Evolutionary conservation across 2,797 vertebrate species (phyloP), one percentile per base, ranked within the genome.

Genomic region (Gallinago solitaria): DNA sequence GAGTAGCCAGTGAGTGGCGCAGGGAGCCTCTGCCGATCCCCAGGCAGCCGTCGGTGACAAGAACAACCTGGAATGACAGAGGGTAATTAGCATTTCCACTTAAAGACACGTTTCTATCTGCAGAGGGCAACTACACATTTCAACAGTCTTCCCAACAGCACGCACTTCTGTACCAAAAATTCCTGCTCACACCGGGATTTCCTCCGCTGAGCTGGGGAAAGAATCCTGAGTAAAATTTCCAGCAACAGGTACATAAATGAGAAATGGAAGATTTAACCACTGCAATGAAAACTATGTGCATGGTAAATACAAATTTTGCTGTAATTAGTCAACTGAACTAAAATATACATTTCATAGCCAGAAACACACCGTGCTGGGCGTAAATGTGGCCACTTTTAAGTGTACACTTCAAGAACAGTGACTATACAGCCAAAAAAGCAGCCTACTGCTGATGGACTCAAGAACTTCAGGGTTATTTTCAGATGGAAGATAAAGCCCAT

Each of bases 1-100:
- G 94, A 6, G 99, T 98, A 65, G 99, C 98, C 7, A 99, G 97
- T 0, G 99, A 99, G 94, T 99, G 98, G 9, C 99, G 98, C 12
- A 99, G 97, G n/a, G 99, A 99, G 56, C 99, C 99, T 69, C 98
- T 98, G 60, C 99, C 99, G 60, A 99, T 99, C 41, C 99, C 99
- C 81, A 99, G 96, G 86, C 99, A 99, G 79, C 99, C 99, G 33
- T 99, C 99, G 2, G 99, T 99, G 86, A 99, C 99, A 41, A 99
- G 98, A 89, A 99, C 98, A 94, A 99, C 98, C 99, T 99, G 89
- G 14, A 93, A 93, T 59, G 82, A 85, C 79, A 68, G 45, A 17
- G 11, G 68, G 87, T 2, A 57, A 17, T 87, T 3, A 70, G 45
- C n/a, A 37, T 5, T 76, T 45, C 30, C 50, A 37, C 3, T 6